Percentiles rank a stretch among this genome's conserved stretches.
Evolutionary conservation across 1,140 invertebrate species (phyloP).

Genomic region (Drosophila insularis): DNA sequence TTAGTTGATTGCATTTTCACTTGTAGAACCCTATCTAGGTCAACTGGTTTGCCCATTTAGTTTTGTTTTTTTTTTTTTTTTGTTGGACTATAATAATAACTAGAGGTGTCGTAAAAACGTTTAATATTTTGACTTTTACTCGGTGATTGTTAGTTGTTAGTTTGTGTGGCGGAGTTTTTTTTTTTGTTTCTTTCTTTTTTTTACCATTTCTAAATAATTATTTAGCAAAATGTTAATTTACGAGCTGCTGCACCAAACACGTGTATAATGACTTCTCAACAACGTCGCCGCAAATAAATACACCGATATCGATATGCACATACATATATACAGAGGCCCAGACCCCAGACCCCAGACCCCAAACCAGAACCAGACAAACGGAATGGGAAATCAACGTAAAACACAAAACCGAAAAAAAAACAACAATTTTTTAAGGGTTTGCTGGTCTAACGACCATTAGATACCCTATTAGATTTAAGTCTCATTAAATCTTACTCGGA

Average conservation of each 20-base stretch:
- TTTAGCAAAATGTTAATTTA: constrained; percentile 52
- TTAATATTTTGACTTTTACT: constrained; percentile 8
- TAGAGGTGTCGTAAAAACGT: not conserved
- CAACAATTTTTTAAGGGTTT: not conserved
- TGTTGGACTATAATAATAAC: constrained; percentile 5
- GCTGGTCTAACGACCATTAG: not conserved
- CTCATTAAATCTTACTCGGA: too few species aligned
- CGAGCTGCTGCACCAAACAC: constrained; percentile 49
- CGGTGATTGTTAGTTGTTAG: not conserved
- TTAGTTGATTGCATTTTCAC: not conserved
- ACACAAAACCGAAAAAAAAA: not conserved
- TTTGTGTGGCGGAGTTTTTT: not conserved
- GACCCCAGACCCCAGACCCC: not conserved
- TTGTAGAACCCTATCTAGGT: not conserved
- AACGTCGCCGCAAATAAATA: constrained; percentile 35
- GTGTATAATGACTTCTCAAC: constrained; percentile 48
- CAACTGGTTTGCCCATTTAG: not conserved
- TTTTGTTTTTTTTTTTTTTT: not conserved
- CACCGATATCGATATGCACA: constrained; percentile 6
- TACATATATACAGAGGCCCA: constrained; percentile 8
- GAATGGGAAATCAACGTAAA: constrained; percentile 5
- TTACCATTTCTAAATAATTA: constrained; percentile 54
- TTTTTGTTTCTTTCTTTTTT: not conserved
- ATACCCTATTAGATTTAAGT: constrained; percentile 1
- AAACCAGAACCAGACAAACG: not conserved